These are phyloP conservation scores for Gambelia wislizenii DNA, from an alignment of 2,797 vertebrate species.

Conservation along the genomic window DNA sequence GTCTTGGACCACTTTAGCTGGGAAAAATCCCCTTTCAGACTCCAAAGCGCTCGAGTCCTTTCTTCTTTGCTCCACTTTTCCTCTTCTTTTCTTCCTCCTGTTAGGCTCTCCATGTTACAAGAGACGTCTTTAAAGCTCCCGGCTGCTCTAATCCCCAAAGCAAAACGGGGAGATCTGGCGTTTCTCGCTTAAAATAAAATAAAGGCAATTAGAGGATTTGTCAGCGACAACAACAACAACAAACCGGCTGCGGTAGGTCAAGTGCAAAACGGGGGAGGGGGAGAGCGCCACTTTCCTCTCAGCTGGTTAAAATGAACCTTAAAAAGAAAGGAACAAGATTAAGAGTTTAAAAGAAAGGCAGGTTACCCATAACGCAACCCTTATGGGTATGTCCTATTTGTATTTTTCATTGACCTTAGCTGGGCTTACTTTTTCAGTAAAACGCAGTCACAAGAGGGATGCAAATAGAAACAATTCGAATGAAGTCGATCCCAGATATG, in stretches of 20 bases:
- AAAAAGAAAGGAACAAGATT: not conserved
- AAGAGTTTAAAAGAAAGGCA: not conserved
- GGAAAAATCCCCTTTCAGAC: conserved; percentile 78
- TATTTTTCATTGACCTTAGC: not conserved
- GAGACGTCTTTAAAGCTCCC: conserved; percentile 81
- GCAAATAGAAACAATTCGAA: not conserved
- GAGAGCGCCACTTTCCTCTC: conserved; percentile 50
- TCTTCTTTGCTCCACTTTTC: conserved; percentile 63
- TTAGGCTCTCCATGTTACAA: conserved; percentile 79
- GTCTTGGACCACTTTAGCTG: conserved; percentile 78
- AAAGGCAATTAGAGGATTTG: conserved; percentile 83
- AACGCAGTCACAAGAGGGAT: not conserved
- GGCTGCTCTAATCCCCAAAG: conserved; percentile 79
- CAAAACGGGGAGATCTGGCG: conserved; percentile 49
- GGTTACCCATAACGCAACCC: not conserved
- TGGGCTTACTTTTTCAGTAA: not conserved
- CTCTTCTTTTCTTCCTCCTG: conserved; percentile 68
- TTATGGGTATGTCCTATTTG: not conserved
- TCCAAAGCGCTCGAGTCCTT: conserved; percentile 76
- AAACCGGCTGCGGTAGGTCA: conserved; percentile 86
- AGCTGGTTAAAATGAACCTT: conserved; percentile 60
- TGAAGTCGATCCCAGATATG: not conserved
- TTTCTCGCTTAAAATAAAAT: conserved; percentile 80
- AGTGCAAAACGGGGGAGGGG: conserved; percentile 76
- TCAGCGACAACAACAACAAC: conserved; percentile 26